These are phyloP conservation scores for Myrmecophaga tridactyla DNA, from an alignment of 2,113 vertebrate species.

Conservation along the genomic window DNA sequence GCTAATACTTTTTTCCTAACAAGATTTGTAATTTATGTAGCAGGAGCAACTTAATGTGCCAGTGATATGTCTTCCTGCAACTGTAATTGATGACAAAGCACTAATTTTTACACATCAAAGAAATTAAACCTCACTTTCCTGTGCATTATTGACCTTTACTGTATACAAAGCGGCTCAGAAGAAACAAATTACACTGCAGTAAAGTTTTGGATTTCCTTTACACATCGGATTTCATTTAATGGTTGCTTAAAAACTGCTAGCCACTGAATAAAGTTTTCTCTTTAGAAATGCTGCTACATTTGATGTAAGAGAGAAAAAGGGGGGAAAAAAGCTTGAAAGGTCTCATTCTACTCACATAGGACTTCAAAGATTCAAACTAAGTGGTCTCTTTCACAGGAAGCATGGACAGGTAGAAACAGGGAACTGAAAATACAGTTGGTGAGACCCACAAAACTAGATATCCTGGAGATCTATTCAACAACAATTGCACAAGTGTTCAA, in stretches of 20 bases:
- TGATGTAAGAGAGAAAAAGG: not conserved
- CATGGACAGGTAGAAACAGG: not conserved
- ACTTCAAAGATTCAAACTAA: not conserved
- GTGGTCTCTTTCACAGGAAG: not conserved
- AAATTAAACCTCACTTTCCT: slow-evolving; percentile 68
- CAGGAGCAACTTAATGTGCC: slow-evolving; percentile 72
- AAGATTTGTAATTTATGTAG: slow-evolving; percentile 81
- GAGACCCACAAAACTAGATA: not conserved
- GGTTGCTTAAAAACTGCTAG: not conserved
- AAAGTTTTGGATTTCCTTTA: slow-evolving; percentile 32
- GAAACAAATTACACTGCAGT: slow-evolving; percentile 60
- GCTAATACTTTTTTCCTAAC: slow-evolving; percentile 78
- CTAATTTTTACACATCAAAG: slow-evolving; percentile 75
- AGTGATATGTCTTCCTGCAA: slow-evolving; percentile 74
- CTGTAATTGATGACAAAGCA: slow-evolving; percentile 78
- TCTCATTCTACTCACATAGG: not conserved
- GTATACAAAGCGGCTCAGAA: slow-evolving; percentile 55
- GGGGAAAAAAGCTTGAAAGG: not conserved
- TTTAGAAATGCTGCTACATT: not conserved
- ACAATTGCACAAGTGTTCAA: too few relatives aligned
- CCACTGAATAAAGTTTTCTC: not conserved
- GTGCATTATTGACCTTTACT: slow-evolving; percentile 71
- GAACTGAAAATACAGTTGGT: not conserved
- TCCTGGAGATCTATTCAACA: not conserved
- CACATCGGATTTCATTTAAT: not conserved